These are phyloP conservation scores for Ostrea edulis DNA, from an alignment of 1,140 invertebrate genomes.

Conservation along the genomic window DNA sequence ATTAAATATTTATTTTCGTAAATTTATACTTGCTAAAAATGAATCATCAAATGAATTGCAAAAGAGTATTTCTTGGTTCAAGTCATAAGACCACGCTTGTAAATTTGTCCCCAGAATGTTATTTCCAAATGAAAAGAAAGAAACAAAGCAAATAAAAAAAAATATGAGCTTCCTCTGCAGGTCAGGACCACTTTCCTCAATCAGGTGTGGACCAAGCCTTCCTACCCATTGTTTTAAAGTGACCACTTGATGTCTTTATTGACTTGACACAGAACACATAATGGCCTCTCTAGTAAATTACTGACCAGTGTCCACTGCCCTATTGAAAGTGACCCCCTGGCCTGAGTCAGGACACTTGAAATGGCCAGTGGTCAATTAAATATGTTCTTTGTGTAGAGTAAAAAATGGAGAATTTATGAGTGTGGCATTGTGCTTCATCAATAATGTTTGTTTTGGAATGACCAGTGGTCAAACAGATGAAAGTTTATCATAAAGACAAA, in stretches of 20 bases:
- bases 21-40: too few relatives aligned
- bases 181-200: background rate
- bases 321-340: conserved; percentile 14
- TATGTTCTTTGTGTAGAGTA: conserved; percentile 45
- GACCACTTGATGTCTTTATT: conserved; percentile 31
- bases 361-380: conserved; percentile 47
- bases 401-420: conserved; percentile 42
- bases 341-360: conserved; percentile 41
- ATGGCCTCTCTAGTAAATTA: conserved; percentile 2
- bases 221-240: conserved; percentile 30
- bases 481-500: conserved; percentile 34
- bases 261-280: background rate
- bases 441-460: conserved; percentile 37
- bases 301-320: conserved; percentile 19
- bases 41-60: too few relatives aligned
- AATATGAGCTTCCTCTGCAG: background rate
- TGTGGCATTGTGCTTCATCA: conserved; percentile 35
- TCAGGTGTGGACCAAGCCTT: background rate
- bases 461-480: conserved; percentile 50
- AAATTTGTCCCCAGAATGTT: background rate
- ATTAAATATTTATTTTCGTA: too few relatives aligned
- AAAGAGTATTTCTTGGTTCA: too few relatives aligned
- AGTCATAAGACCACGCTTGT: too few relatives aligned
- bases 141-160: conserved; percentile 24
- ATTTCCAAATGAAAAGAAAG: background rate